These are phyloP conservation scores for Sinosuthora webbiana DNA, from an alignment of 2,113 vertebrate species.

Conservation along the genomic window DNA sequence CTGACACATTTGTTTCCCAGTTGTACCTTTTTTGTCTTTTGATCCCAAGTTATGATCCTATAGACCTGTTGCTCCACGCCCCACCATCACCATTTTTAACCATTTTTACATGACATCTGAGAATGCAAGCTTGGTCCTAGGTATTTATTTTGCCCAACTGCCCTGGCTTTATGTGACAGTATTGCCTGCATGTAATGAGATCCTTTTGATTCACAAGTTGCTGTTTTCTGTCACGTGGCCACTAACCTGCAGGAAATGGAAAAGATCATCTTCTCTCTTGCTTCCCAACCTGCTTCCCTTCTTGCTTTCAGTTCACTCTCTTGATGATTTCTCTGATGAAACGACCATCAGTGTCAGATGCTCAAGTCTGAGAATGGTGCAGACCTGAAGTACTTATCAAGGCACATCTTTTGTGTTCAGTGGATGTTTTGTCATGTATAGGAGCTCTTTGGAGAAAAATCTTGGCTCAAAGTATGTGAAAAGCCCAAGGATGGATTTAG, in stretches of 20 bases:
- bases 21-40: neutral
- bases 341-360: fast-evolving
- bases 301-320: neutral
- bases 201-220: neutral
- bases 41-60: neutral
- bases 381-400: neutral
- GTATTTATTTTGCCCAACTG: neutral
- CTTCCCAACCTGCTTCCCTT: neutral
- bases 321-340: neutral
- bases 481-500: constrained; percentile 71
- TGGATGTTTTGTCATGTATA: neutral
- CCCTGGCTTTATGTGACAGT: neutral
- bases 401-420: neutral
- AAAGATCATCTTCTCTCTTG: neutral
- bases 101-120: neutral
- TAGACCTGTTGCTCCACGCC: neutral
- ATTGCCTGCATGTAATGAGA: neutral
- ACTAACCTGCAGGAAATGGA: neutral
- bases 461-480: constrained; percentile 77
- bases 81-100: neutral
- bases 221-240: neutral
- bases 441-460: constrained; percentile 81
- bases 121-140: neutral
- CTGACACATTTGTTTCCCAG: neutral
- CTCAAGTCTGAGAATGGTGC: neutral